Evolutionary conservation across 1,140 invertebrate genomes (phyloP).

Genomic region (Rhyacophila brunnea): DNA sequence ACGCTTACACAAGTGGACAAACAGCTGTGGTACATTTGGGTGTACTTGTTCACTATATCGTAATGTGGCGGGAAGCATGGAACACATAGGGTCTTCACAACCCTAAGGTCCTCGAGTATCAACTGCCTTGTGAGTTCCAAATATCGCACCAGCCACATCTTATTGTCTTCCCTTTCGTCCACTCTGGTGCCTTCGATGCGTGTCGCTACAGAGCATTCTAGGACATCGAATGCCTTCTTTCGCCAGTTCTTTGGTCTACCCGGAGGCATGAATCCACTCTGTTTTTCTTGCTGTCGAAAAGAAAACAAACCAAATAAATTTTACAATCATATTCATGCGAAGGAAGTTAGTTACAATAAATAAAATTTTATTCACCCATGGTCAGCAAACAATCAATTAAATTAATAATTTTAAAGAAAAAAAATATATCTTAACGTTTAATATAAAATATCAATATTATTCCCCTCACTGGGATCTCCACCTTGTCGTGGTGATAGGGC

Average conservation of each 20-base stretch:
- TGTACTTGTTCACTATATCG: slow-evolving; percentile 87
- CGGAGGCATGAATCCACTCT: slow-evolving; percentile 87
- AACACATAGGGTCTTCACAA: slow-evolving; percentile 88
- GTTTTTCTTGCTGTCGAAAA: slow-evolving; percentile 67
- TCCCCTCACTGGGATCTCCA: no score
- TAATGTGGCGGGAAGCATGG: slow-evolving; percentile 97
- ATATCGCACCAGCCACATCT: slow-evolving; percentile 90
- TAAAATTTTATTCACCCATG: no score
- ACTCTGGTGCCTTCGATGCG: slow-evolving; percentile 88
- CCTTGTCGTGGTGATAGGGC: no score
- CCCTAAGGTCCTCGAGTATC: slow-evolving; percentile 87
- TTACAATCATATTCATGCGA: no score
- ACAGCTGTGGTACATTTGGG: slow-evolving; percentile 91
- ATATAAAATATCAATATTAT: no score
- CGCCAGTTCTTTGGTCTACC: slow-evolving; percentile 93
- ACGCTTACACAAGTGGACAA: slow-evolving; percentile 79
- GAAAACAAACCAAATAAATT: no score
- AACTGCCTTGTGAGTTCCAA: slow-evolving; percentile 78
- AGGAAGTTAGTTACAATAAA: no score
- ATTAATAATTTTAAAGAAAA: no score
- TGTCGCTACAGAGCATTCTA: slow-evolving; percentile 81
- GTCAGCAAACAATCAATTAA: no score
- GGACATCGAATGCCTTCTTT: slow-evolving; percentile 78
- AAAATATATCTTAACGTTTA: no score
- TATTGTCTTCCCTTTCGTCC: slow-evolving; percentile 87